A percentile compares a stretch with the other conserved stretches of the same genome.
phyloP scores from a whole-genome alignment of 2,888 invertebrate species.

The Pomacea canaliculata region DNA sequence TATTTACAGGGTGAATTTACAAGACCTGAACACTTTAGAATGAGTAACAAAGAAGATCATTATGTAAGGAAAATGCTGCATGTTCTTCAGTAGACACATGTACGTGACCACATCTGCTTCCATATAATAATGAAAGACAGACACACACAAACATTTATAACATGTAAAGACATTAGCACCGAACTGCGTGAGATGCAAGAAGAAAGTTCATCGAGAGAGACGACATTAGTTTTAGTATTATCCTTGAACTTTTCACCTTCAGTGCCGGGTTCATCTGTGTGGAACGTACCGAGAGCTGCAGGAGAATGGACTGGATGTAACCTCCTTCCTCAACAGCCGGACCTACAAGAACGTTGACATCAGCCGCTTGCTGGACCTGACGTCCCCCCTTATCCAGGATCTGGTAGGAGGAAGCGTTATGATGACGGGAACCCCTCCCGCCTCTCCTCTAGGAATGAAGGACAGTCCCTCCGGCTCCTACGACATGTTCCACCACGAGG shows the following conservation, averaged over 20 bases:
- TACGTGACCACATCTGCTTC: no score
- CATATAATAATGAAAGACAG: no score
- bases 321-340: slow-evolving; percentile 36
- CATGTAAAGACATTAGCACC: no score
- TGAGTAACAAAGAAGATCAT: no score
- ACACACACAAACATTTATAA: no score
- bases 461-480: slow-evolving; percentile 39
- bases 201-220: no score
- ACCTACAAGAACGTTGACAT: slow-evolving; percentile 37
- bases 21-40: no score
- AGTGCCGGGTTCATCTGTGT: slow-evolving; percentile 40
- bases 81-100: no score
- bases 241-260: neutral
- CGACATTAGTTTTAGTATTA: no score
- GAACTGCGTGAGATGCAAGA: no score
- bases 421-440: slow-evolving; percentile 28
- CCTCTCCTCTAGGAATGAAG: slow-evolving; percentile 33
- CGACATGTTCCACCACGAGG: slow-evolving; percentile 21
- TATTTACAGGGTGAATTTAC: no score
- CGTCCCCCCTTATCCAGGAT: slow-evolving; percentile 38
- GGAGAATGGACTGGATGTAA: slow-evolving; percentile 41
- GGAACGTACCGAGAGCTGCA: slow-evolving; percentile 43
- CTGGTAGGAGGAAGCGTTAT: slow-evolving; percentile 28
- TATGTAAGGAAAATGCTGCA: no score
- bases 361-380: slow-evolving; percentile 29